Percentiles rank a stretch among this genome's conserved stretches.
These are phyloP conservation scores for Octopus bimaculoides DNA, from an alignment of 1,140 invertebrate genomes.

Conservation along the genomic window DNA sequence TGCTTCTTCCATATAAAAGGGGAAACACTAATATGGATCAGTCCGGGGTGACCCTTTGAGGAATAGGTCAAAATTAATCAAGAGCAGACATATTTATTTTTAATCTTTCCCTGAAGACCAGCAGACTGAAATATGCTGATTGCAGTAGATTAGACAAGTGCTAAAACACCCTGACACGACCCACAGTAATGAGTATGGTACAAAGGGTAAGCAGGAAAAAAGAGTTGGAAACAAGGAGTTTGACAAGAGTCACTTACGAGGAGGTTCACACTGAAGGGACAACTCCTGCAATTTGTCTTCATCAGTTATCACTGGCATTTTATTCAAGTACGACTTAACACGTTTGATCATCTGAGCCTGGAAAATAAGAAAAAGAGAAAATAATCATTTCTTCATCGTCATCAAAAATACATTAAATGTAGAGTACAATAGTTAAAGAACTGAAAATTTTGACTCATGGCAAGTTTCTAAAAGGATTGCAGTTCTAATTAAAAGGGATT, in stretches of 20 bases:
- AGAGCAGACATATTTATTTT: too few relatives aligned
- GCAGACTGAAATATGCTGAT: too few relatives aligned
- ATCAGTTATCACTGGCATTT: constrained; percentile 87
- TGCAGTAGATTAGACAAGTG: too few relatives aligned
- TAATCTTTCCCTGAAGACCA: too few relatives aligned
- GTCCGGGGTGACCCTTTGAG: not conserved
- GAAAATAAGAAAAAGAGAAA: constrained; percentile 22
- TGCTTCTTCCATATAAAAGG: not conserved
- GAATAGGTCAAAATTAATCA: not conserved
- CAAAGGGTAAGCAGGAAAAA: not conserved
- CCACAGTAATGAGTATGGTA: too few relatives aligned
- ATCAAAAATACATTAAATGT: too few relatives aligned
- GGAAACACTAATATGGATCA: not conserved
- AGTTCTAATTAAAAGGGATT: too few relatives aligned
- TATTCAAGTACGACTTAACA: constrained; percentile 91
- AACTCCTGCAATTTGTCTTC: constrained; percentile 85
- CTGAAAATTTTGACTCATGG: too few relatives aligned
- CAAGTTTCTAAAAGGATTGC: too few relatives aligned
- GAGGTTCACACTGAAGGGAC: constrained; percentile 85
- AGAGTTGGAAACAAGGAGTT: not conserved
- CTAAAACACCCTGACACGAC: too few relatives aligned
- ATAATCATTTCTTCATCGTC: too few relatives aligned
- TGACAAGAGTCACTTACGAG: constrained; percentile 30
- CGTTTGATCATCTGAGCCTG: constrained; percentile 92
- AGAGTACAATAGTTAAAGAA: too few relatives aligned